phyloP scores from a whole-genome alignment of 1,140 invertebrate genomes.

The Eubasilissa regina region DNA sequence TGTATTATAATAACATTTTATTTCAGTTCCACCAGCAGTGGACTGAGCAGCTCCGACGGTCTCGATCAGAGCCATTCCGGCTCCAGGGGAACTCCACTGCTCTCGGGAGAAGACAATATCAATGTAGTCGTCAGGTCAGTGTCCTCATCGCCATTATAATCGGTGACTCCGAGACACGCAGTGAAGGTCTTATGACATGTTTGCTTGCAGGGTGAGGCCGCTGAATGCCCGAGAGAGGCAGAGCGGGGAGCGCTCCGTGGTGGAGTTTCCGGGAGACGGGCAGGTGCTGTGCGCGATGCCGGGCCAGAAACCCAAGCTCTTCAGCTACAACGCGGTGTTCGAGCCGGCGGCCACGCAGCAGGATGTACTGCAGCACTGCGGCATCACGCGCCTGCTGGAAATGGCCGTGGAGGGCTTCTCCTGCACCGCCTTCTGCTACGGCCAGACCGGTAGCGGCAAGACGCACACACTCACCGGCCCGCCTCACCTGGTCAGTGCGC shows the following conservation, averaged over 20 bases:
- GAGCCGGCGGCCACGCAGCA: constrained; percentile 89
- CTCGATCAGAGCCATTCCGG: constrained; percentile 66
- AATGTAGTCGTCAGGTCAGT: constrained; percentile 83
- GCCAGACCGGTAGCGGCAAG: constrained; percentile 97
- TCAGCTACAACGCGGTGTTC: constrained; percentile 92
- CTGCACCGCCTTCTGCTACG: constrained; percentile 95
- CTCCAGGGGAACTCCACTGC: constrained; percentile 65
- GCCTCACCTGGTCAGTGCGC: constrained; percentile 85
- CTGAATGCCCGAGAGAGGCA: constrained; percentile 80
- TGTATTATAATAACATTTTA: background rate
- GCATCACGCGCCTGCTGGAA: constrained; percentile 88
- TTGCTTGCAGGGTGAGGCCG: constrained; percentile 77
- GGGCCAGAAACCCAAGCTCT: constrained; percentile 82
- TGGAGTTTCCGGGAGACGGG: constrained; percentile 85
- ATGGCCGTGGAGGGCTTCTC: constrained; percentile 95
- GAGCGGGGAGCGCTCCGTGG: constrained; percentile 74
- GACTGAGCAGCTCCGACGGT: constrained; percentile 67
- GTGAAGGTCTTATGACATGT: background rate
- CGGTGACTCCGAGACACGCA: background rate
- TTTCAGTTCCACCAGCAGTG: constrained; percentile 61
- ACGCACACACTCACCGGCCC: constrained; percentile 96
- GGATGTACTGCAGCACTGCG: constrained; percentile 86
- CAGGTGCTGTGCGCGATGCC: constrained; percentile 78
- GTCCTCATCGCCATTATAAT: no score
- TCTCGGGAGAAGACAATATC: constrained; percentile 81